Base-by-base conservation (phyloP, 1,140 invertebrate genomes). In the Drosophila watanabei region DNA sequence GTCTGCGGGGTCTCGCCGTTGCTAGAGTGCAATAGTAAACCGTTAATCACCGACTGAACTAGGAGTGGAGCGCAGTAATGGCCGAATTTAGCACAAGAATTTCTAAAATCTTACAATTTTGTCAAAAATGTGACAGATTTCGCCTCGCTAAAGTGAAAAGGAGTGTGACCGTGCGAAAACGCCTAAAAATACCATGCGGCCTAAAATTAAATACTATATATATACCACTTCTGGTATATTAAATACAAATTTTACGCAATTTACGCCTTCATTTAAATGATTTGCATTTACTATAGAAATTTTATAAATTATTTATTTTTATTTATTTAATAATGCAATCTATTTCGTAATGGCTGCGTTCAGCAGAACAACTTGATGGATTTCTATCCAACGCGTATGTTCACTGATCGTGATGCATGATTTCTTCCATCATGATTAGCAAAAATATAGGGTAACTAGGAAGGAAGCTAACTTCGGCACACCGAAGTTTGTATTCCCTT, bases 111-210 rank as follows among this genome's bases (percentile, higher is more conserved):
- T 89, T 89, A 88, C 84, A 88, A 89, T 89, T 88, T 88, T 81
- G 84, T 64, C 85, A 89, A 80, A 88, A 89, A 89, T 88, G 84
- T 88, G 84, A 88, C 84, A 89, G 54, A 84, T 89, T 88, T 84
- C 77, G 81, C 85, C 78, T 85, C 75, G 84, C 78, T 89, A 85
- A 87, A 84, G 81, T 81, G 82, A 85, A 85, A 84, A 88, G 84
- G 76, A 82, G 66, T 72, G 81, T 76, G 73, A 73, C 61, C 68
- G 61, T 16, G 4, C 24, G n/a, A 24, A 11, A 54, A 39, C 52
- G 54, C 54, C 13, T 39, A 4, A 10, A 24, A 39, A 56, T 39
- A 39, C 52, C 51, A 54, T 8, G 5, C 14, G 18, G 14, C 2
- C 14, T 24, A 24, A 9, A 54, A 56, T 16, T 37, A 7, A 52